Conservation (phyloP, 1,140 invertebrate genomes). For the Saccostrea glomerata region DNA sequence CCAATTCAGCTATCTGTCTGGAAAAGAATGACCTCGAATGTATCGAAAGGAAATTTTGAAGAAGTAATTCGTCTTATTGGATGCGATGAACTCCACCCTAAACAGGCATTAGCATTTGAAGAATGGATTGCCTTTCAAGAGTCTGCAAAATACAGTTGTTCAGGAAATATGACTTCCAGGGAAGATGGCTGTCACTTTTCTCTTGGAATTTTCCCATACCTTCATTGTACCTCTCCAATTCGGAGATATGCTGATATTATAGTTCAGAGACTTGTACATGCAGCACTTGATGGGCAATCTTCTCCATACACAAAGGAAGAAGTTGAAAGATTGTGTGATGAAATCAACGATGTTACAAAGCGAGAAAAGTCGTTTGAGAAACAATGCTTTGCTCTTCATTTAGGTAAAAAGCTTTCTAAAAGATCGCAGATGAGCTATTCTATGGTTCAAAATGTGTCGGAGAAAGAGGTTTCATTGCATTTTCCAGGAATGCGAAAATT, state of each 20-base stretch:
- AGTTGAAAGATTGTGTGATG: constrained; percentile 52
- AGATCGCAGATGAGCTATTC: constrained; percentile 19
- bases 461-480: constrained; percentile 43
- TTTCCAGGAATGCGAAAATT: constrained; percentile 45
- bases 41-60: background rate
- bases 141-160: constrained; percentile 56
- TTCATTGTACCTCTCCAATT: constrained; percentile 79
- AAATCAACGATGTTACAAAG: constrained; percentile 51
- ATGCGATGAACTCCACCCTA: constrained; percentile 56
- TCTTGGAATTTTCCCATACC: constrained; percentile 65
- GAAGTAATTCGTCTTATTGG: constrained; percentile 40
- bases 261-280: constrained; percentile 66
- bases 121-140: constrained; percentile 60
- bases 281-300: constrained; percentile 49
- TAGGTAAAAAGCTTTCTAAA: constrained; percentile 33
- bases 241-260: constrained; percentile 77
- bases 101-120: constrained; percentile 45
- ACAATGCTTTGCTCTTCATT: constrained; percentile 42
- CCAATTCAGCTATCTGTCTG: constrained; percentile 42
- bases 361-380: constrained; percentile 54
- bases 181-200: constrained; percentile 53
- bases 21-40: constrained; percentile 1
- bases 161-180: background rate
- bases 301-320: constrained; percentile 55
- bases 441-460: constrained; percentile 50